Evolutionary conservation across 1,140 invertebrate genomes (phyloP), one percentile per base, ranked within the genome.

Genomic region (Anastatus disparis): DNA sequence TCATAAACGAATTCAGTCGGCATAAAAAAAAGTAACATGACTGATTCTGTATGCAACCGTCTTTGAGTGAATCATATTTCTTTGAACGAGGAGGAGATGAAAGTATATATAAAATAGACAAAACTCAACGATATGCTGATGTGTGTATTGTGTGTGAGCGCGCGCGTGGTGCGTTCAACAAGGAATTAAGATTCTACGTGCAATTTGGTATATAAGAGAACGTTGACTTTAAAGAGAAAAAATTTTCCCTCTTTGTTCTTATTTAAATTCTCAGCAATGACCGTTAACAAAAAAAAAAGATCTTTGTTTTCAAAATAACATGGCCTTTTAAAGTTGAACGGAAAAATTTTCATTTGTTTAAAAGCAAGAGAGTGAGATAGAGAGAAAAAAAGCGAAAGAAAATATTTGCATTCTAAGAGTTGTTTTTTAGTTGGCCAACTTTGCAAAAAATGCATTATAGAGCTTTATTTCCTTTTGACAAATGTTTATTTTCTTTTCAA

Each of bases 11-110:
- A 64, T 64, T 53, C 50, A 40, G n/a, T 0, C 13, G 7, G 50
- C 48, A 52, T n/a, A n/a, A n/a, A n/a, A n/a, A n/a, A n/a, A n/a
- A n/a, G n/a, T n/a, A n/a, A n/a, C 46, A 24, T n/a, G n/a, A 40
- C n/a, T 31, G 48, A 13, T 15, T 48, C 26, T 50, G 59, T 50
- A 63, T 63, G 44, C 44, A 50, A 12, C 26, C 26, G 9, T 38
- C 17, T 40, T 13, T 2, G n/a, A 35, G 59, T 62, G 59, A 62
- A 62, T 62, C 59, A 62, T 50, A 62, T 62, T 50, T 62, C 59
- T 48, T 22, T 50, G 50, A 42, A 29, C 31, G 59, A 53, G 8
- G n/a, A 50, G 20, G 22, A 65, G 50, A 65, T 65, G 64, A 66
- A 56, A 66, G 64, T 66, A 26, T 38, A 13, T 29, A 27, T 29